phyloP scores from a whole-genome alignment of 2,113 vertebrate genomes.

The Rhinopomastus cyanomelas region DNA sequence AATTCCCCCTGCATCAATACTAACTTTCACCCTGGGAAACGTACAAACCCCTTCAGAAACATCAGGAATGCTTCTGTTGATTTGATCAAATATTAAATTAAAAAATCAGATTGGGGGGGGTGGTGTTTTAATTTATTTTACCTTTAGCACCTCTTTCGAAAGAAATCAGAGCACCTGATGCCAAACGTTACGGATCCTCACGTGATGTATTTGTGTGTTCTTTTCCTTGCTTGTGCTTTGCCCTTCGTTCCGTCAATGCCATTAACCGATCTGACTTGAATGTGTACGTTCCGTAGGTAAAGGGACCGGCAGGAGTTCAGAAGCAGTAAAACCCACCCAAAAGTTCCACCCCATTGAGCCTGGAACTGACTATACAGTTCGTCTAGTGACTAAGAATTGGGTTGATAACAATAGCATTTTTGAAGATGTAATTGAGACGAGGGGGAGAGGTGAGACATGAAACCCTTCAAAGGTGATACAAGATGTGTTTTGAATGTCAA shows the following conservation, averaged over 20 bases:
- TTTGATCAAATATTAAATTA: background rate
- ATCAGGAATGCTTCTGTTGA: slow-evolving; percentile 30
- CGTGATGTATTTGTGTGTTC: background rate
- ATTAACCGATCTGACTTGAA: slow-evolving; percentile 54
- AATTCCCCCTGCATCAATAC: slow-evolving; percentile 16
- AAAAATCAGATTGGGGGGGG: background rate
- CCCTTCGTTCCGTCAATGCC: background rate
- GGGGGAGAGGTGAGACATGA: slow-evolving; percentile 87
- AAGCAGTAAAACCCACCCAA: slow-evolving; percentile 84
- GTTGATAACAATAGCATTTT: slow-evolving; percentile 91
- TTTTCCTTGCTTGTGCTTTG: slow-evolving; percentile 10
- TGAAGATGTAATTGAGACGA: slow-evolving; percentile 90
- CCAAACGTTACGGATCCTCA: background rate
- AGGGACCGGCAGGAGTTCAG: slow-evolving; percentile 83
- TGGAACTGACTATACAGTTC: slow-evolving; percentile 85
- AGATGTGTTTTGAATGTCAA: background rate
- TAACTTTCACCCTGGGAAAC: background rate
- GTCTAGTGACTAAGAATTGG: slow-evolving; percentile 87
- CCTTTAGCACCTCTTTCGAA: background rate
- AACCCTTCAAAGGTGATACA: slow-evolving; percentile 3
- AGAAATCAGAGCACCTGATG: background rate
- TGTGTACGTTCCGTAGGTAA: slow-evolving; percentile 85
- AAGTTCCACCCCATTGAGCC: slow-evolving; percentile 85
- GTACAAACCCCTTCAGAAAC: background rate
- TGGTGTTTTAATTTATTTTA: background rate